Conservation (phyloP, 2,888 invertebrate genomes). For the Luperina nickerlii region DNA sequence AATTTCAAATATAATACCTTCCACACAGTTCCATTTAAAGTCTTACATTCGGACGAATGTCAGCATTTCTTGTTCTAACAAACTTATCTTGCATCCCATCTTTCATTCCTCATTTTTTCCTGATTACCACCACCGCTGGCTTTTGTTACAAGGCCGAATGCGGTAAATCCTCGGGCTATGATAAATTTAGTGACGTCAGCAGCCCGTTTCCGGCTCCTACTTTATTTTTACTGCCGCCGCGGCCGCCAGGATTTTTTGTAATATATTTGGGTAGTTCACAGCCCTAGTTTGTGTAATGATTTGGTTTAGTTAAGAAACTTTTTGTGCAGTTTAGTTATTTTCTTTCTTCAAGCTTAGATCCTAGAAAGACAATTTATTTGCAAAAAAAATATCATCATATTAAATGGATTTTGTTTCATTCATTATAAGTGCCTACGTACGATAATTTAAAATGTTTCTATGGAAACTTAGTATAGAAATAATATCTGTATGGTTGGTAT, state of each 20-base stretch:
- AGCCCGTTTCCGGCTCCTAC: conserved; percentile 28
- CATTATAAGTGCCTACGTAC: not conserved
- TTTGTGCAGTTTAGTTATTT: not conserved
- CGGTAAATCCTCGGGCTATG: conserved; percentile 53
- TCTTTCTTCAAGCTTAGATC: not conserved
- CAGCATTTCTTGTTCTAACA: conserved; percentile 42
- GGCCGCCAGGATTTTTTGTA: conserved; percentile 9
- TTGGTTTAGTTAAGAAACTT: not conserved
- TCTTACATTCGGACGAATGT: conserved; percentile 24
- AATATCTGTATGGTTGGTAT: not conserved
- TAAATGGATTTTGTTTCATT: not conserved
- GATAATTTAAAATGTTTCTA: too few species aligned
- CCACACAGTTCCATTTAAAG: conserved; percentile 15
- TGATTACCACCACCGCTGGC: conserved; percentile 59
- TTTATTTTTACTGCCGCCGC: conserved; percentile 33
- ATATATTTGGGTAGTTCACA: conserved; percentile 19
- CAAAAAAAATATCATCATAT: not conserved
- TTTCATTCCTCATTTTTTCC: conserved; percentile 60
- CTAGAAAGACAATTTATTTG: not conserved
- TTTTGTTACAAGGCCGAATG: conserved; percentile 53
- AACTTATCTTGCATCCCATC: conserved; percentile 54
- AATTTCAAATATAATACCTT: not conserved
- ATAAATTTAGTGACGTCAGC: conserved; percentile 57
- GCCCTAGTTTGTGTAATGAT: conserved; percentile 19
- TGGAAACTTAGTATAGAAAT: not conserved